Conservation (phyloP, 2,888 invertebrate genomes). For the Alloscopus bannaensis region DNA sequence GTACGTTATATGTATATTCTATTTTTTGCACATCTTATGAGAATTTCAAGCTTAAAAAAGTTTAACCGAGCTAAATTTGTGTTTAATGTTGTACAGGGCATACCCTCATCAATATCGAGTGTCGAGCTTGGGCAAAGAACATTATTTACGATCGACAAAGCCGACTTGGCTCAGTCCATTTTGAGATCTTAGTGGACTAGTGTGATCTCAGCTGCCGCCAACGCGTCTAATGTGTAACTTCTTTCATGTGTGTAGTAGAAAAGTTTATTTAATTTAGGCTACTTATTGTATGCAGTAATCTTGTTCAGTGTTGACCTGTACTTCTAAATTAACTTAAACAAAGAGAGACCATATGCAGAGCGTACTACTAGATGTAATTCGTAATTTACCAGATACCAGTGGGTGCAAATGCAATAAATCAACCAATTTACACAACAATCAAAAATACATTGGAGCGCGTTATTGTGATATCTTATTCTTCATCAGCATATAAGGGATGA, state of each 20-base stretch:
- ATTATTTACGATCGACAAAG: conserved; percentile 91
- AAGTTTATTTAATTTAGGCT: conserved; percentile 54
- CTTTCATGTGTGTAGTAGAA: conserved; percentile 50
- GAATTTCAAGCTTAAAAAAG: no score
- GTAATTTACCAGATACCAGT: conserved; percentile 37
- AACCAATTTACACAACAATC: conserved; percentile 30
- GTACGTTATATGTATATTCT: no score
- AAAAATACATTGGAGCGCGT: no score
- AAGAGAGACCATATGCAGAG: conserved; percentile 11
- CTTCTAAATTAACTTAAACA: conserved; percentile 41
- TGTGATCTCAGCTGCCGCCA: conserved; percentile 49
- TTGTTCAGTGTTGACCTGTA: conserved; percentile 45
- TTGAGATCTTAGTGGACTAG: conserved; percentile 96
- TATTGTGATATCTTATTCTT: no score
- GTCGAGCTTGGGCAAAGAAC: conserved; percentile 95
- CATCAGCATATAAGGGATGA: no score
- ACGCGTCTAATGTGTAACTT: conserved; percentile 28
- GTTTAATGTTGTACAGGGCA: no score
- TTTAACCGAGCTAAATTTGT: no score
- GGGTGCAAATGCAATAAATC: conserved; percentile 56
- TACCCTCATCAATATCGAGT: conserved; percentile 93
- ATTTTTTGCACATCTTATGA: no score
- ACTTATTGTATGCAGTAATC: conserved; percentile 47
- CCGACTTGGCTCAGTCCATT: conserved; percentile 94
- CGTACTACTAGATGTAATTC: conserved; percentile 17